Conservation (phyloP, 1,140 invertebrate genomes). For the Hormaphis cornu region DNA sequence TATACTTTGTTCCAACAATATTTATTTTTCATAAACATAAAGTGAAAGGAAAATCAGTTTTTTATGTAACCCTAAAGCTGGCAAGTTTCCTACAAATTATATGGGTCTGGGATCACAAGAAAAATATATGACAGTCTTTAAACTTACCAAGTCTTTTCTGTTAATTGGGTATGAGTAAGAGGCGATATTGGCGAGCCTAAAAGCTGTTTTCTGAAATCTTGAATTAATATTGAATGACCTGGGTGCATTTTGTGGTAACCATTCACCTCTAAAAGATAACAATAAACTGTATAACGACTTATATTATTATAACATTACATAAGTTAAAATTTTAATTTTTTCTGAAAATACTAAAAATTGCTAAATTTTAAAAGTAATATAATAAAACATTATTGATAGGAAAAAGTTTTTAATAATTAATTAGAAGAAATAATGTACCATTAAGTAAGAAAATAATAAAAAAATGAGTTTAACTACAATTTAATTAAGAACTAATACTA, state of each 20-base stretch:
- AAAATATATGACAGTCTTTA: neutral
- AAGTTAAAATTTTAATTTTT: neutral
- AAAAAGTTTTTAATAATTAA: neutral
- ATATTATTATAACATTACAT: no score
- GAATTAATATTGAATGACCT: slow-evolving; percentile 54
- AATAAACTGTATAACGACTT: no score
- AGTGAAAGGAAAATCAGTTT: neutral
- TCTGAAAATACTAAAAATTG: neutral
- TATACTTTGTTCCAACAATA: no score
- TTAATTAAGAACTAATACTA: no score
- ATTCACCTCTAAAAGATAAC: slow-evolving; percentile 39
- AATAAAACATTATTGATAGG: neutral
- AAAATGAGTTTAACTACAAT: no score
- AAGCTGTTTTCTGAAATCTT: slow-evolving; percentile 57
- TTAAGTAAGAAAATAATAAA: no score
- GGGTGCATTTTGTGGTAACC: slow-evolving; percentile 53
- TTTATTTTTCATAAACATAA: no score
- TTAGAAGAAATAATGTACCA: no score
- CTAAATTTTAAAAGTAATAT: slow-evolving; percentile 33
- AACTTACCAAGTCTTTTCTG: slow-evolving; percentile 59
- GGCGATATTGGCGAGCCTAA: slow-evolving; percentile 55
- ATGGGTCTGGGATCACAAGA: neutral
- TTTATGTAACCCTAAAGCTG: neutral
- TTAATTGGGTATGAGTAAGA: slow-evolving; percentile 54
- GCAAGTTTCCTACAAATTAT: neutral